A percentile compares a stretch with the other conserved stretches of the same genome.
phyloP scores from a whole-genome alignment of 1,140 invertebrate genomes.

The Gryllus bimaculatus region DNA sequence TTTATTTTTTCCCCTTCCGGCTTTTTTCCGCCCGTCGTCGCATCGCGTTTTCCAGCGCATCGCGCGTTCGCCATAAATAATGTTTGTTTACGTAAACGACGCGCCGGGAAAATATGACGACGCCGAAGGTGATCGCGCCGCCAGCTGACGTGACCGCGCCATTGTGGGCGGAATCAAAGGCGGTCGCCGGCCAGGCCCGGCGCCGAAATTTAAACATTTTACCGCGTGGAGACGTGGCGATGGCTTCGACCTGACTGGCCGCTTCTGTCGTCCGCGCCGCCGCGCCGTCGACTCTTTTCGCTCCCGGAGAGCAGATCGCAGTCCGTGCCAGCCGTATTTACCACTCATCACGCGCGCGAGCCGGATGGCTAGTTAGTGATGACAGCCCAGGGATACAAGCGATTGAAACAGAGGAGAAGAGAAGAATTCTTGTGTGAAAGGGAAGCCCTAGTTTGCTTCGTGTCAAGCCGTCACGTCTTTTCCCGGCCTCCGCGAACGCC shows the following conservation, averaged over 20 bases:
- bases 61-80: neutral
- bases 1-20: neutral
- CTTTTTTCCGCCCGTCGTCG: neutral
- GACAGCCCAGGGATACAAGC: neutral
- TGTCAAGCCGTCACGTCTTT: neutral
- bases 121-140: too few species aligned
- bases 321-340: too few species aligned
- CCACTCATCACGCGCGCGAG: neutral
- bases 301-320: too few species aligned
- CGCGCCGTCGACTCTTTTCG: too few species aligned
- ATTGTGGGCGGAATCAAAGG: neutral
- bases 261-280: too few species aligned
- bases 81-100: neutral
- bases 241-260: neutral
- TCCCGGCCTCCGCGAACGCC: too few species aligned
- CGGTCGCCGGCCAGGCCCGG: neutral
- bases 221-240: neutral
- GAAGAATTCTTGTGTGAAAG: constrained; percentile 4
- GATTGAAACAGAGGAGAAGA: neutral
- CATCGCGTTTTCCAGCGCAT: neutral
- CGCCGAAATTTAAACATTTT: neutral
- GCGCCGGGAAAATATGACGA: too few species aligned
- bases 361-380: neutral
- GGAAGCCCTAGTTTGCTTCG: neutral
- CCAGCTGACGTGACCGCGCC: neutral